phyloP scores from a whole-genome alignment of 2,888 invertebrate genomes.

The Therioaphis trifolii region DNA sequence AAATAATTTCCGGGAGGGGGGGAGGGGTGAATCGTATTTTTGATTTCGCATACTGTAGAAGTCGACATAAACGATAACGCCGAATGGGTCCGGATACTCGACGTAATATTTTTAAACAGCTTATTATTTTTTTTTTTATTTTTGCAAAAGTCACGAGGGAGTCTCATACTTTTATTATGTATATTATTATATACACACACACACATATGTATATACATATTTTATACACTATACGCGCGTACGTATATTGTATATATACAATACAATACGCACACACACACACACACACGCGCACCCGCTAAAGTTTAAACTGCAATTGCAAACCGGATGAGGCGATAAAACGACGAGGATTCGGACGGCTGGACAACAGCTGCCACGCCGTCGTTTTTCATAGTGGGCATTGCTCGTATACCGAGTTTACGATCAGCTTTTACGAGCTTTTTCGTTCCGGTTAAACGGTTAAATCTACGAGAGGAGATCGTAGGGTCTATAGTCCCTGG shows the following conservation, averaged over 20 bases:
- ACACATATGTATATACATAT: too few species aligned
- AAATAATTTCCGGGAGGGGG: too few species aligned
- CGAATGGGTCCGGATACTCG: too few species aligned
- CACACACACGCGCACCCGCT: neutral
- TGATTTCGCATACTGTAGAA: too few species aligned
- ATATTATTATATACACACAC: neutral
- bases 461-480: neutral
- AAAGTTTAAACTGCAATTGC: conserved; percentile 8
- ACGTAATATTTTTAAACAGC: too few species aligned
- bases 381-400: neutral
- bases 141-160: neutral
- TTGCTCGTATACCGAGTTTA: neutral
- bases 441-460: neutral
- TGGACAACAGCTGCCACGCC: conserved; percentile 19
- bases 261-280: neutral
- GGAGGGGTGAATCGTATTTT: too few species aligned
- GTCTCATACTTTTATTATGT: neutral
- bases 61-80: too few species aligned
- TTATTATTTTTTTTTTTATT: too few species aligned
- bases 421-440: conserved; percentile 10
- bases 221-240: too few species aligned
- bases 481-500: neutral
- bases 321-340: conserved; percentile 1
- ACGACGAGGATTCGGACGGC: neutral
- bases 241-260: neutral